phyloP scores from a whole-genome alignment of 2,797 vertebrate species.

The Poecilia gillii region DNA sequence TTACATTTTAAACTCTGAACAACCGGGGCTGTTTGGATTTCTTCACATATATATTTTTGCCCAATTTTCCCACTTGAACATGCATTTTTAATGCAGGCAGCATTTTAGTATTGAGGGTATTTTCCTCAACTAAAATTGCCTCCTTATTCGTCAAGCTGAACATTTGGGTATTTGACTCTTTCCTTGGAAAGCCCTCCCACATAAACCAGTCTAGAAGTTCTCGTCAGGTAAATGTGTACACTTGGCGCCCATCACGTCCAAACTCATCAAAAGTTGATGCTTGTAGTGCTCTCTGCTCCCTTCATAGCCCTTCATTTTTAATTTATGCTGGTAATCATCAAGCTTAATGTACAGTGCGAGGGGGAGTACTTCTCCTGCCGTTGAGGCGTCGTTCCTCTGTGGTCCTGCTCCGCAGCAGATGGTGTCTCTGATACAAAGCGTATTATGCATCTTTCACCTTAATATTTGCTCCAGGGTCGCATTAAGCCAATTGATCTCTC shows the following conservation, averaged over 20 bases:
- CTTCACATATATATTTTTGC: neutral
- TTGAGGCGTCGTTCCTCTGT: constrained; percentile 53
- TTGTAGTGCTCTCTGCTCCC: constrained; percentile 7
- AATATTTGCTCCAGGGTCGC: constrained; percentile 48
- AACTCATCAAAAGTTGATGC: constrained; percentile 32
- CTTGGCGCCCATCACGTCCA: constrained; percentile 23
- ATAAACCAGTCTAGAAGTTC: neutral
- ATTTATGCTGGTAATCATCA: constrained; percentile 59
- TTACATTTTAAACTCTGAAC: neutral
- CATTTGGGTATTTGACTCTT: neutral
- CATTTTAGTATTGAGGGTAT: neutral
- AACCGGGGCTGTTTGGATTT: neutral
- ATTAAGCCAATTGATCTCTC: constrained; percentile 56
- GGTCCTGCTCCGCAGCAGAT: constrained; percentile 60
- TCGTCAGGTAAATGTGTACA: constrained; percentile 7
- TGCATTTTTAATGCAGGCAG: neutral
- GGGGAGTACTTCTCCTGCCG: constrained; percentile 52
- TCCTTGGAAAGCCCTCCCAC: neutral
- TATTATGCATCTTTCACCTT: constrained; percentile 24
- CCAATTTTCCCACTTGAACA: neutral
- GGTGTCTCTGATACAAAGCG: constrained; percentile 44
- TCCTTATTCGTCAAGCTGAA: neutral
- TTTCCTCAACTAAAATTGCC: neutral
- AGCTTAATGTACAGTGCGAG: constrained; percentile 43
- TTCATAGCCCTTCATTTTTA: constrained; percentile 38